Percentiles rank a stretch among this genome's conserved stretches.
phyloP scores from a whole-genome alignment of 2,797 vertebrate species.

The Enteromius treurensis region DNA sequence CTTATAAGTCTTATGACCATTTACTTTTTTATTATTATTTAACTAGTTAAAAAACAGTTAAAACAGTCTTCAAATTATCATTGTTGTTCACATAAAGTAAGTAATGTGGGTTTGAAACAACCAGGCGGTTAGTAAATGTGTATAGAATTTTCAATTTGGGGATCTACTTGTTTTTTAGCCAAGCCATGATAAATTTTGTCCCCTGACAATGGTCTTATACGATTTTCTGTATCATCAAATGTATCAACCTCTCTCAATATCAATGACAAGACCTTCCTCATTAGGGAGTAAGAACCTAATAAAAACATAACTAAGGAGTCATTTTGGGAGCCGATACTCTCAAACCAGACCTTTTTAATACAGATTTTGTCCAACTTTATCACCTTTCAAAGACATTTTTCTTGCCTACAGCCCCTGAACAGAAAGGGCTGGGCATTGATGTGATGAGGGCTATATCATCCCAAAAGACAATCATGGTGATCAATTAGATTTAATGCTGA shows the following conservation, averaged over 20 bases:
- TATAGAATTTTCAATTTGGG: not conserved
- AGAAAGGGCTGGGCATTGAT: constrained; percentile 41
- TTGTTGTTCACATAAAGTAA: not conserved
- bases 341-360: constrained; percentile 39
- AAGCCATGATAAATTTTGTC: not conserved
- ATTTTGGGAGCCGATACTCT: constrained; percentile 24
- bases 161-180: not conserved
- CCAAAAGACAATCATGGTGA: constrained; percentile 68
- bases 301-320: constrained; percentile 40
- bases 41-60: not conserved
- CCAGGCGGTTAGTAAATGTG: not conserved
- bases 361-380: constrained; percentile 45
- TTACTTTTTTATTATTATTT: not conserved
- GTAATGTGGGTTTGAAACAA: not conserved
- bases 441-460: constrained; percentile 68
- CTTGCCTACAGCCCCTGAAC: constrained; percentile 39
- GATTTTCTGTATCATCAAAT: not conserved
- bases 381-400: constrained; percentile 48
- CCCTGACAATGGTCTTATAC: not conserved
- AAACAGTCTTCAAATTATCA: not conserved
- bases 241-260: constrained; percentile 8
- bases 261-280: constrained; percentile 16
- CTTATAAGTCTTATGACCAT: not conserved
- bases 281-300: constrained; percentile 35
- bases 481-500: constrained; percentile 70